Conservation (phyloP, 1,140 invertebrate species). For the Ceratoteleas bidentatus region DNA sequence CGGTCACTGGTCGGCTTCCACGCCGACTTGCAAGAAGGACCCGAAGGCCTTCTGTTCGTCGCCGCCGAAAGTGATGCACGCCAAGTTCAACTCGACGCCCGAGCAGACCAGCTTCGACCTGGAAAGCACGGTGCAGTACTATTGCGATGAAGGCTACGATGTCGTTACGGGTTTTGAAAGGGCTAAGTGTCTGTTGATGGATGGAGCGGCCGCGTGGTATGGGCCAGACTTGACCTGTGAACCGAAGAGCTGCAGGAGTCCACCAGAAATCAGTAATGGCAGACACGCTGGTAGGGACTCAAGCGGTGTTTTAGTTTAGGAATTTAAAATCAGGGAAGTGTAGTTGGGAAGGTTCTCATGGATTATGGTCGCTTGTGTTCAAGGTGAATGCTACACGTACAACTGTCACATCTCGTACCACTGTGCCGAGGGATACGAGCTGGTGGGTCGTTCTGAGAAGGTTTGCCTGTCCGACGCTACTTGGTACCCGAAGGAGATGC, state of each 20-base stretch:
- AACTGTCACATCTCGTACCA: conserved; percentile 95
- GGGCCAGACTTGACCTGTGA: conserved; percentile 97
- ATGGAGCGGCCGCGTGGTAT: conserved; percentile 90
- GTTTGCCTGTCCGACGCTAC: conserved; percentile 92
- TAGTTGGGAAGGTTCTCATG: neutral
- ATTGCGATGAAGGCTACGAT: conserved; percentile 92
- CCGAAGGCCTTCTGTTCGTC: conserved; percentile 91
- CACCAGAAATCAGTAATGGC: conserved; percentile 93
- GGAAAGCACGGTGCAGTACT: conserved; percentile 93
- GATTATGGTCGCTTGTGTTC: conserved; percentile 51
- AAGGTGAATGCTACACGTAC: conserved; percentile 94
- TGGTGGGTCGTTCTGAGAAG: conserved; percentile 91
- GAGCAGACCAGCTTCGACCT: conserved; percentile 92
- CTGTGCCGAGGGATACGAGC: conserved; percentile 95
- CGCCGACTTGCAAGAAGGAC: conserved; percentile 94
- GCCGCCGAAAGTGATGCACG: conserved; percentile 93
- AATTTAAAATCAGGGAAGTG: neutral
- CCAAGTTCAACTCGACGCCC: conserved; percentile 90
- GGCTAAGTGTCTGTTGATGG: conserved; percentile 95
- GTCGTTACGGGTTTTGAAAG: conserved; percentile 90
- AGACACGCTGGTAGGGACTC: conserved; percentile 85
- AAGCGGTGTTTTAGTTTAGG: neutral
- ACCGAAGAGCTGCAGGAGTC: conserved; percentile 93
- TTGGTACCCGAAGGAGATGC: conserved; percentile 94
- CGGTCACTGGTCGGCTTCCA: conserved; percentile 93